Evolutionary conservation across 2,888 invertebrate species (phyloP).

Genomic region (Idaea straminata): DNA sequence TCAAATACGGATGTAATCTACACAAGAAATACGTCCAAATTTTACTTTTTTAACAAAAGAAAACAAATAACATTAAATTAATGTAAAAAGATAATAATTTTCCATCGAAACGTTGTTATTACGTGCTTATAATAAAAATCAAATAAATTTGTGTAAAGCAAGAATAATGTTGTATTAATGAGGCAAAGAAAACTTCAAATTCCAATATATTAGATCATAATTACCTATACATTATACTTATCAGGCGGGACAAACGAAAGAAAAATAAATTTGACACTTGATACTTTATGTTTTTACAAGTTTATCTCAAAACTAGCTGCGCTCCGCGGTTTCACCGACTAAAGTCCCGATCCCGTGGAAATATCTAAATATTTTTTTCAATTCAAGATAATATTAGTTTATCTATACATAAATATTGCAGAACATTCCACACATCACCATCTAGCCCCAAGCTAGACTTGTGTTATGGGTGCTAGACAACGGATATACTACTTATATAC

Average conservation of each 20-base stretch:
- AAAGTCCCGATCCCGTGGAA: too few species aligned
- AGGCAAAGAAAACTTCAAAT: constrained; percentile 62
- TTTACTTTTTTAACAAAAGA: not conserved
- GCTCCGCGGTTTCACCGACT: too few species aligned
- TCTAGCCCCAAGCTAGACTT: too few species aligned
- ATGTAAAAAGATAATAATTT: not conserved
- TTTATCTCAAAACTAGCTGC: not conserved
- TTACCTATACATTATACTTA: constrained; percentile 77
- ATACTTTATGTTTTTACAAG: constrained; percentile 2
- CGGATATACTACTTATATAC: too few species aligned
- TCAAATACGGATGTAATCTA: not conserved
- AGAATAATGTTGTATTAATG: constrained; percentile 69
- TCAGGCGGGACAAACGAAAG: constrained; percentile 40
- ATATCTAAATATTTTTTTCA: too few species aligned
- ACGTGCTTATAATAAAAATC: constrained; percentile 45
- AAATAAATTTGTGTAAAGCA: constrained; percentile 64
- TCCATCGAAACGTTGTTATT: constrained; percentile 15
- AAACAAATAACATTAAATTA: not conserved
- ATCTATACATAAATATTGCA: too few species aligned
- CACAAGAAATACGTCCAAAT: not conserved
- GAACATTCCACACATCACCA: too few species aligned
- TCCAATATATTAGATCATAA: constrained; percentile 71
- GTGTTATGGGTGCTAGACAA: too few species aligned
- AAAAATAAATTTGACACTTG: constrained; percentile 24
- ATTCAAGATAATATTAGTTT: too few species aligned